phyloP scores from a whole-genome alignment of 2,113 vertebrate genomes.

The Pseudorhombus dupliciocellatus region DNA sequence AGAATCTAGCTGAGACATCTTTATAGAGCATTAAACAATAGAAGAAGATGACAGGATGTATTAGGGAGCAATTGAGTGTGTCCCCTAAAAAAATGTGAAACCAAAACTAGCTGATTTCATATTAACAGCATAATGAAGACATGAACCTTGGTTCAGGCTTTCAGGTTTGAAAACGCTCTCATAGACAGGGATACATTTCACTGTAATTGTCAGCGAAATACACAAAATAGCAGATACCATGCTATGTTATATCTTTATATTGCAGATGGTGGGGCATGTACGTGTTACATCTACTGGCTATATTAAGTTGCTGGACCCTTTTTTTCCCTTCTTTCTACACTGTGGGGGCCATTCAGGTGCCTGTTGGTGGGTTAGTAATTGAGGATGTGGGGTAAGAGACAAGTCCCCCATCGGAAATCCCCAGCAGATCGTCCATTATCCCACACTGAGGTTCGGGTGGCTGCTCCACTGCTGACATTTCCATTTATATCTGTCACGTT shows the following conservation, averaged over 20 bases:
- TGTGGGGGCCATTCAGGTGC: constrained; percentile 28
- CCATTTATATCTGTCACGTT: constrained; percentile 63
- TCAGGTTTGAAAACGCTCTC: too few relatives aligned
- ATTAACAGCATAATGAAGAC: too few relatives aligned
- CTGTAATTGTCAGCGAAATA: too few relatives aligned
- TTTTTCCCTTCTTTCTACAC: constrained; percentile 6
- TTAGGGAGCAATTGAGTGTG: too few relatives aligned
- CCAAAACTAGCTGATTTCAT: too few relatives aligned
- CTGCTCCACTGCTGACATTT: constrained; percentile 54
- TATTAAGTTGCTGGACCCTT: not conserved
- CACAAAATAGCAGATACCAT: not conserved
- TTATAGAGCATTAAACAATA: too few relatives aligned
- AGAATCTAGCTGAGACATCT: too few relatives aligned
- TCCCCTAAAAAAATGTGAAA: too few relatives aligned
- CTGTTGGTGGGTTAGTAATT: constrained; percentile 53
- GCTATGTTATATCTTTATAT: not conserved
- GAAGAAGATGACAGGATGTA: too few relatives aligned
- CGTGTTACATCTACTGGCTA: not conserved
- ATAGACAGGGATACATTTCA: too few relatives aligned
- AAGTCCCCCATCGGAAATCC: constrained; percentile 38
- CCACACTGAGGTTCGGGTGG: constrained; percentile 26
- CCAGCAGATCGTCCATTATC: constrained; percentile 63
- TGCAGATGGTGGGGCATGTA: not conserved
- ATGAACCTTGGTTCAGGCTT: too few relatives aligned
- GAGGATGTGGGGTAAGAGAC: constrained; percentile 49